Conservation (phyloP, 1,140 invertebrate species). For the Leptonema lineaticorne region DNA sequence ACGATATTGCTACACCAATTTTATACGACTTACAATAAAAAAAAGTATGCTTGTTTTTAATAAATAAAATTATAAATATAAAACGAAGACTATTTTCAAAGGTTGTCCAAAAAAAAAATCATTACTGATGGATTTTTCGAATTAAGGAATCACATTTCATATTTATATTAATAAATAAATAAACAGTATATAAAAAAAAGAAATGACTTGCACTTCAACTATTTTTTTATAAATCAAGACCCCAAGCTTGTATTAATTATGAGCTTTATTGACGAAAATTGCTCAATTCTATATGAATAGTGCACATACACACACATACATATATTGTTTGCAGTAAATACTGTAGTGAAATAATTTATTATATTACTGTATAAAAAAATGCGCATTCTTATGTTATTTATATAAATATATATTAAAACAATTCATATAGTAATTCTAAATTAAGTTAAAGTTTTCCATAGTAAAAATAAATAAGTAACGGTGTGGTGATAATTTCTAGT, state of each 20-base stretch:
- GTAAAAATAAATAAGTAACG: neutral
- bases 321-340: neutral
- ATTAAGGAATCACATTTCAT: slow-evolving; percentile 18
- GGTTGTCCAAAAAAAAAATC: slow-evolving; percentile 13
- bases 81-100: slow-evolving; percentile 15
- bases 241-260: slow-evolving; percentile 18
- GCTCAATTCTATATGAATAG: slow-evolving; percentile 32
- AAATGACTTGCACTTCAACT: slow-evolving; percentile 20
- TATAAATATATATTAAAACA: too few species aligned
- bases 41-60: slow-evolving; percentile 34
- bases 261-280: slow-evolving; percentile 35
- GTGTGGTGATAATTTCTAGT: neutral
- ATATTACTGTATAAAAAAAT: neutral
- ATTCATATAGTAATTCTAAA: too few species aligned
- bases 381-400: too few species aligned
- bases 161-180: slow-evolving; percentile 5
- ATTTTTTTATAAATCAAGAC: slow-evolving; percentile 13
- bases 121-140: slow-evolving; percentile 18
- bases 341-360: neutral
- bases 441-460: too few species aligned
- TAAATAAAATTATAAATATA: slow-evolving; percentile 28
- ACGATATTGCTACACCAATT: slow-evolving; percentile 39
- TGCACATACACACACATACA: slow-evolving; percentile 14
- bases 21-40: slow-evolving; percentile 37
- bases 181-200: slow-evolving; percentile 9